phyloP scores from a whole-genome alignment of 2,797 vertebrate genomes.

The Acanthurus lineatus region DNA sequence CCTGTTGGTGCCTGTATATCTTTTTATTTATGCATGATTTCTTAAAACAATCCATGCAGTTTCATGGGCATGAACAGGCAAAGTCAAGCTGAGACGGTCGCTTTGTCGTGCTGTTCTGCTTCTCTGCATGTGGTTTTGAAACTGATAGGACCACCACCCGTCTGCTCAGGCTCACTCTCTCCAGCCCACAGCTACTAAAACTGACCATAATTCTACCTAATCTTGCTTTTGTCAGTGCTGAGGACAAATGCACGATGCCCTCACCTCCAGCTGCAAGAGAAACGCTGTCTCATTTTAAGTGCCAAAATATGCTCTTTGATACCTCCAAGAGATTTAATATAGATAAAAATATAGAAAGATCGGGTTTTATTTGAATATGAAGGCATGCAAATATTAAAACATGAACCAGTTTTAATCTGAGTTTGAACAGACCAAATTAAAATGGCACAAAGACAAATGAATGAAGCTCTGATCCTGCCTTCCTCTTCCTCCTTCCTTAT shows the following conservation, averaged over 20 bases:
- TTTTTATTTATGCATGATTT: not conserved
- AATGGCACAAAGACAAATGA: not conserved
- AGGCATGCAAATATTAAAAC: constrained; percentile 1
- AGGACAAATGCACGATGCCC: constrained; percentile 66
- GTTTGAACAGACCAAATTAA: not conserved
- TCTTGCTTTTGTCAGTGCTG: constrained; percentile 71
- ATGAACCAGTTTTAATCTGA: not conserved
- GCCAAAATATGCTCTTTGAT: constrained; percentile 48
- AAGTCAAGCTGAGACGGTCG: constrained; percentile 1
- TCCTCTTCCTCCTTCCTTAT: not conserved
- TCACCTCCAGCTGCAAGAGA: constrained; percentile 58
- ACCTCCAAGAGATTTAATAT: constrained; percentile 32
- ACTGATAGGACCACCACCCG: constrained; percentile 52
- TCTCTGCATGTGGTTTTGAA: constrained; percentile 31
- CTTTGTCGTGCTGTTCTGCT: constrained; percentile 2
- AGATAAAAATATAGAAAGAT: constrained; percentile 16
- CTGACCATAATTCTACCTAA: constrained; percentile 77
- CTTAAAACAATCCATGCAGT: constrained; percentile 5
- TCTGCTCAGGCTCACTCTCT: constrained; percentile 51
- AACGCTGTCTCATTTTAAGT: constrained; percentile 59
- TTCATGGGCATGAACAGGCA: not conserved
- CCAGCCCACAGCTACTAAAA: constrained; percentile 63
- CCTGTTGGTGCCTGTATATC: not conserved
- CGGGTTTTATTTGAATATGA: constrained; percentile 15
- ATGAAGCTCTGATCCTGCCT: not conserved